Conservation (phyloP, 2,797 vertebrate genomes). For the Myotis vivesi region DNA sequence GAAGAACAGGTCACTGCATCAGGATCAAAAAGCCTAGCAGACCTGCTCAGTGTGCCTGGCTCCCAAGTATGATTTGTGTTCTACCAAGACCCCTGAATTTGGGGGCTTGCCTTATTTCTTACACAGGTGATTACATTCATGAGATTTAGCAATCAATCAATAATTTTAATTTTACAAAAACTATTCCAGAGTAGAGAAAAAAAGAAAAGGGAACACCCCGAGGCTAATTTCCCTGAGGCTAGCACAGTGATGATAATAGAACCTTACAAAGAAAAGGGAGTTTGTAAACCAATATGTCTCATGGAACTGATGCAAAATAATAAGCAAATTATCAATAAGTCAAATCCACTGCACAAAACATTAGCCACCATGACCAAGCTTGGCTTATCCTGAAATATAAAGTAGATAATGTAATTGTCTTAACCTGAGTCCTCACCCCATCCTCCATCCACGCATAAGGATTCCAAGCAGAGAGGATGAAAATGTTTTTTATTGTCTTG, state of each 20-base stretch:
- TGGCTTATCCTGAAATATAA: not conserved
- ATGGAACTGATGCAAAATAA: not conserved
- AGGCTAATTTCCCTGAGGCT: not conserved
- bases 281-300: not conserved
- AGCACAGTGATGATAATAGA: not conserved
- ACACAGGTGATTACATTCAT: not conserved
- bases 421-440: not conserved
- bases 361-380: not conserved
- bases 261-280: not conserved
- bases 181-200: not conserved
- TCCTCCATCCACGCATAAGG: not conserved
- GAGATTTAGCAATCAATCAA: not conserved
- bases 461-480: not conserved
- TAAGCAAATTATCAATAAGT: not conserved
- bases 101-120: too few species aligned
- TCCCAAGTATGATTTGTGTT: too few species aligned
- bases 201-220: not conserved
- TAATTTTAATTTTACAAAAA: not conserved
- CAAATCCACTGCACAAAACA: not conserved
- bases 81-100: too few species aligned
- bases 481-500: not conserved
- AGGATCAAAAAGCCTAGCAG: too few species aligned
- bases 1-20: too few species aligned
- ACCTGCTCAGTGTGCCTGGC: too few species aligned
- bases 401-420: not conserved